These are phyloP conservation scores for Sitta europaea DNA, from an alignment of 2,113 vertebrate species.

Conservation along the genomic window DNA sequence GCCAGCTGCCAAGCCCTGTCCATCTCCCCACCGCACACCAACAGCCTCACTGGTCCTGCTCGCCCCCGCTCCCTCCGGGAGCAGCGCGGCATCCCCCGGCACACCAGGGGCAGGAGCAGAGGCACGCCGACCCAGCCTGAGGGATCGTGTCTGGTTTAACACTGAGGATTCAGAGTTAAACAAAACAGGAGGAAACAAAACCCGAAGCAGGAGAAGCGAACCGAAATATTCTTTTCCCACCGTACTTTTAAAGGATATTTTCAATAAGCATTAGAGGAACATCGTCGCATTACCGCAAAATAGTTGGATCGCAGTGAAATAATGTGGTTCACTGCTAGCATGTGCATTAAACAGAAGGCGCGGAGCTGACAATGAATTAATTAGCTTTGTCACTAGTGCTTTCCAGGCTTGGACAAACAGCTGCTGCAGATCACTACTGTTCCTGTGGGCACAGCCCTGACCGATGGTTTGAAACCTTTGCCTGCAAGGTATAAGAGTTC, in stretches of 20 bases:
- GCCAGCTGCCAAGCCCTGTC: not conserved
- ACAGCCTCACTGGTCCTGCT: rapidly evolving
- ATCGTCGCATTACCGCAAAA: not conserved
- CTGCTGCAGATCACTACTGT: not conserved
- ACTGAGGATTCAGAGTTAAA: not conserved
- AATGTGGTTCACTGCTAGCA: rapidly evolving
- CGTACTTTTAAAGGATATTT: not conserved
- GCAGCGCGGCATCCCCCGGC: not conserved
- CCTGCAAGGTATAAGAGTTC: not conserved
- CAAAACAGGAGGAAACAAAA: not conserved
- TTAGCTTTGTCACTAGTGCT: not conserved
- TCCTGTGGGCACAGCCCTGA: not conserved
- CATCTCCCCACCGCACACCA: rapidly evolving
- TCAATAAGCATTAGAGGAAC: not conserved
- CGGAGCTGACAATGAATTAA: not conserved
- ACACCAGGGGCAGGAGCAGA: rapidly evolving
- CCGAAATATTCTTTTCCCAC: not conserved
- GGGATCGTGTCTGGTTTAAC: no score
- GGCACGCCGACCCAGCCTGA: not conserved
- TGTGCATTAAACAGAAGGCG: not conserved
- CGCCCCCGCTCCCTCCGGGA: not conserved
- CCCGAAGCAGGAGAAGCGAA: not conserved
- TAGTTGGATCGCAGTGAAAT: not conserved
- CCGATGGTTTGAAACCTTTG: not conserved
- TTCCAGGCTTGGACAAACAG: not conserved